A percentile compares a stretch with the other conserved stretches of the same genome.
Evolutionary conservation across 2,797 vertebrate genomes (phyloP).

Genomic region (Thamnophis elegans): DNA sequence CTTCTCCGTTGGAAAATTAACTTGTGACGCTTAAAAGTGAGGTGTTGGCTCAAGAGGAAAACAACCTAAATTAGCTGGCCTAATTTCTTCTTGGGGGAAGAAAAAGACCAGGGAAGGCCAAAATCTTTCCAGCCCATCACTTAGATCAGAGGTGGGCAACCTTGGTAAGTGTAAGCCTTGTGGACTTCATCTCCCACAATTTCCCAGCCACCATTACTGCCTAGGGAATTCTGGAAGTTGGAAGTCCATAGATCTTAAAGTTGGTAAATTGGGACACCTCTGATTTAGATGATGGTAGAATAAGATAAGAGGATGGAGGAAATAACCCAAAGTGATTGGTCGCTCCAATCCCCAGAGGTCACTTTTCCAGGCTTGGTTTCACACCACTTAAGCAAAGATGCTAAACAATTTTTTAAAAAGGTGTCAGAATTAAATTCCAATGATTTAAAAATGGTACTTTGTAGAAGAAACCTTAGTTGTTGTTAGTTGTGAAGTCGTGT

Average conservation of each 20-base stretch:
- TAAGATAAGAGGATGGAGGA: not conserved
- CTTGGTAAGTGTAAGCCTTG: not conserved
- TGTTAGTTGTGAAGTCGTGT: no score
- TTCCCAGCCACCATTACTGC: no score
- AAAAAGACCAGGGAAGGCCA: not conserved
- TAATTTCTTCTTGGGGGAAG: no score
- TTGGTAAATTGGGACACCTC: not conserved
- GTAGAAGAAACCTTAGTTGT: no score
- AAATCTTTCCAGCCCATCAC: not conserved
- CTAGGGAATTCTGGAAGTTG: not conserved
- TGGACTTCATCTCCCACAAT: not conserved
- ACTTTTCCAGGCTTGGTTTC: not conserved
- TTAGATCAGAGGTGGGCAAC: not conserved
- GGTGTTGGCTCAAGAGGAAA: not conserved
- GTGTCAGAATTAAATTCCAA: not conserved
- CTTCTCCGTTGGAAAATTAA: slow-evolving; percentile 28
- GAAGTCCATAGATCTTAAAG: not conserved
- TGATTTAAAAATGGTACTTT: not conserved
- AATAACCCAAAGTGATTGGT: not conserved
- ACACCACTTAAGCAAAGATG: not conserved
- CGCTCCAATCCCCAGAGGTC: not conserved
- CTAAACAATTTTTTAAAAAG: not conserved
- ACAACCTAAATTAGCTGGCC: not conserved
- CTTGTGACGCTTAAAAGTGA: not conserved
- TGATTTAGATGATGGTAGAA: not conserved